Percentiles rank a stretch among this genome's conserved stretches.
Conservation (phyloP, 2,797 vertebrate genomes). For the Rhinogobio ventralis region DNA sequence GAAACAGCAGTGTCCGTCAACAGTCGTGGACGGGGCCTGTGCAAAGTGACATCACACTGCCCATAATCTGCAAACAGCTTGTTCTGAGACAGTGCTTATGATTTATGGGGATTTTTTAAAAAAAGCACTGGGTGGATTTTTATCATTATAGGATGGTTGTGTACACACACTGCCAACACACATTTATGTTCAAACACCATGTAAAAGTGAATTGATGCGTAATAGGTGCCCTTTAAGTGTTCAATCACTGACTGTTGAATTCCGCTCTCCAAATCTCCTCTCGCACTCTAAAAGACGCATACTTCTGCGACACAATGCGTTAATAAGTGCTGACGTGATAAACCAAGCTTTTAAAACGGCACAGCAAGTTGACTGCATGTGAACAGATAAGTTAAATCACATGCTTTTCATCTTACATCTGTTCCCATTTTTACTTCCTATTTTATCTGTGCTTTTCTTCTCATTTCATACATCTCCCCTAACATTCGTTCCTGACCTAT, state of each 20-base stretch:
- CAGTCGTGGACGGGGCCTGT: too few relatives aligned
- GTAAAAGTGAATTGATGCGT: too few relatives aligned
- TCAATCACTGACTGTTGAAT: not conserved
- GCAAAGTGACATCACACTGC: too few relatives aligned
- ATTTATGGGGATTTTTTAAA: too few relatives aligned
- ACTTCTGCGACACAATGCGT: not conserved
- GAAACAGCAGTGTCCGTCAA: too few relatives aligned
- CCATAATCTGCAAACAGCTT: too few relatives aligned
- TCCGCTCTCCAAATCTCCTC: not conserved
- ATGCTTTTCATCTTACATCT: conserved; percentile 62
- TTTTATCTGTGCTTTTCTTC: conserved; percentile 75
- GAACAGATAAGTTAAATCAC: conserved; percentile 47
- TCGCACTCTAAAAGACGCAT: not conserved
- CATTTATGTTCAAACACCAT: too few relatives aligned
- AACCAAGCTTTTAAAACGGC: conserved; percentile 15
- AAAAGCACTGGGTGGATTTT: too few relatives aligned
- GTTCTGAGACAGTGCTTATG: too few relatives aligned
- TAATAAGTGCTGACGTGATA: conserved; percentile 16
- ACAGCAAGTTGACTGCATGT: not conserved
- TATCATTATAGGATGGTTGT: too few relatives aligned
- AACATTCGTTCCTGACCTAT: conserved; percentile 26
- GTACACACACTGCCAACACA: too few relatives aligned
- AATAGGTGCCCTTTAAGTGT: not conserved
- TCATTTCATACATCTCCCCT: conserved; percentile 66
- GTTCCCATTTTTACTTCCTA: conserved; percentile 55